These are phyloP conservation scores for Anastrepha obliqua DNA, from an alignment of 1,140 invertebrate species.

Conservation along the genomic window DNA sequence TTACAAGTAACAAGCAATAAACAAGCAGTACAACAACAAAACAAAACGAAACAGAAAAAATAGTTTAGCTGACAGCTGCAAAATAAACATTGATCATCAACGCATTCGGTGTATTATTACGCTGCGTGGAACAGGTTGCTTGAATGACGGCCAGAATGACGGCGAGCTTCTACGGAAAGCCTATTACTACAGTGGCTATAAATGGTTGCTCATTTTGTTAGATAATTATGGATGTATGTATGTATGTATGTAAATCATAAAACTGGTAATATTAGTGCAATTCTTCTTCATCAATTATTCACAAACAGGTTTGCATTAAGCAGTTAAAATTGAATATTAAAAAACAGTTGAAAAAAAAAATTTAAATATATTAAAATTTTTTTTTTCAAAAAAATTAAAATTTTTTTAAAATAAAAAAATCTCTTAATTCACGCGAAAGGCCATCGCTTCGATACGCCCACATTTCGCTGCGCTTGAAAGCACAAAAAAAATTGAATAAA, in stretches of 20 bases:
- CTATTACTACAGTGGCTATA: background rate
- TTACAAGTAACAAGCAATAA: conserved; percentile 30
- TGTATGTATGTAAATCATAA: background rate
- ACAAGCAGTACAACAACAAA: conserved; percentile 7
- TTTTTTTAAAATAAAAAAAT: background rate
- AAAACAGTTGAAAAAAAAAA: background rate
- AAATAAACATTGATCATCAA: conserved; percentile 48
- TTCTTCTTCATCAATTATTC: background rate
- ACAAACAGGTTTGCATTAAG: background rate
- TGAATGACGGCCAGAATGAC: background rate
- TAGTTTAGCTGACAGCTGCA: background rate
- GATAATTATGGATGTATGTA: too few species aligned
- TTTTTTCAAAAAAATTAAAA: background rate
- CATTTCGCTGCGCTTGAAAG: background rate
- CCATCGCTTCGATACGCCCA: background rate
- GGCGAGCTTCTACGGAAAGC: background rate
- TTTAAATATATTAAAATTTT: background rate
- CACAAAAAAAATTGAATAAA: background rate
- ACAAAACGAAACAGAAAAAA: conserved; percentile 3
- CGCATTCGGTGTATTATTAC: background rate
- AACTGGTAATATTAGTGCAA: background rate
- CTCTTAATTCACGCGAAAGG: background rate
- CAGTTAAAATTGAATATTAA: background rate
- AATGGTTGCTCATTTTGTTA: background rate
- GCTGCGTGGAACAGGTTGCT: conserved; percentile 12